These are phyloP conservation scores for Batillaria attramentaria DNA, from an alignment of 1,140 invertebrate species.

Conservation along the genomic window DNA sequence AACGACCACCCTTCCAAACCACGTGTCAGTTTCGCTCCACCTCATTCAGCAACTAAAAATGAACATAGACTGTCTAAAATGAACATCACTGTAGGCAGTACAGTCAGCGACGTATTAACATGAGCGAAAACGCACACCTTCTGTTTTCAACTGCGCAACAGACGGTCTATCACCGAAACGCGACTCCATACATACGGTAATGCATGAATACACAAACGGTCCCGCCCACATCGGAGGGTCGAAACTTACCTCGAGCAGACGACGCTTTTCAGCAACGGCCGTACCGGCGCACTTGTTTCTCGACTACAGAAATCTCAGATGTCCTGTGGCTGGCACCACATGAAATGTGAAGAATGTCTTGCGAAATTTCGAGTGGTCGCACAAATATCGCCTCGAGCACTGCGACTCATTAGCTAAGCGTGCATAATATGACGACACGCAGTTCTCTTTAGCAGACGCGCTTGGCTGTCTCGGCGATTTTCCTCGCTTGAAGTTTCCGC, in stretches of 20 bases:
- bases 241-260: not conserved
- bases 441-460: not conserved
- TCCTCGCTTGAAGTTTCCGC: slow-evolving; percentile 25
- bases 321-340: no score
- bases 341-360: not conserved
- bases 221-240: not conserved
- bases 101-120: no score
- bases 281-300: not conserved
- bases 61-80: no score
- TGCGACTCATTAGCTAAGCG: slow-evolving; percentile 13
- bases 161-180: no score
- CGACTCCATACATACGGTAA: no score
- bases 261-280: not conserved
- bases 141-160: no score
- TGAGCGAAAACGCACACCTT: no score
- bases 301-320: not conserved
- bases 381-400: not conserved
- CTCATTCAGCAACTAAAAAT: no score
- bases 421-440: slow-evolving; percentile 19
- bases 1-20: no score
- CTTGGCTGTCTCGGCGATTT: not conserved
- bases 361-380: not conserved
- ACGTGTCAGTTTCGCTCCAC: no score
- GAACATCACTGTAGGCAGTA: no score
- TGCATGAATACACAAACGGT: no score